Base-by-base conservation (phyloP, 2,113 vertebrate species). In the Pelobates fuscus region DNA sequence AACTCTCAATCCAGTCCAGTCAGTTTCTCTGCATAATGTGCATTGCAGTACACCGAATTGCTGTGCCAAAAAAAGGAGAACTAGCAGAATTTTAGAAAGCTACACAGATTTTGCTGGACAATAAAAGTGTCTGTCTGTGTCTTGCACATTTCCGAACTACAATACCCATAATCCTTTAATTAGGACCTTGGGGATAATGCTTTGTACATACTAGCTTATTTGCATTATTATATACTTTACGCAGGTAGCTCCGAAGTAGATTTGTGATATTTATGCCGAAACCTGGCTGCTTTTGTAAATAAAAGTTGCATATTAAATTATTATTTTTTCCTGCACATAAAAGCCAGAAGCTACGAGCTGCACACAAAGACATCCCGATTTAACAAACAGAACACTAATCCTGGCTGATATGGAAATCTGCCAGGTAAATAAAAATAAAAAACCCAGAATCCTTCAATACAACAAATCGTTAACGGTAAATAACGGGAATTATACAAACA, bases 321-420 rank as follows among this genome's bases (percentile, higher is more conserved):
- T 0, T 32, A 54, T 69, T 8, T 12, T 32, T 2, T 30, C 15
- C 44, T 46, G 30, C 15, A 52, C 29, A 52, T 23, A 37, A 54
- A 2, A 23, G 67, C 67, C 67, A 29, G 49, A 18, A 69, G 67
- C 67, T 55, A 21, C 11, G 21, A 69, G 26, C 44, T 8, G 46
- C 26, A 44, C 66, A 37, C 3, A 18, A 57, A 69, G 49, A 69
- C 67, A 30, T 55, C 24, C 46, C 14, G 26, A 68, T 46, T 68
- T 55, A 57, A 37, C 66, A 67, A 55, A 26, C 21, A 57, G 44
- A 18, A 69, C 23, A 20, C 29, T 69, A 69, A 69, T 69, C 67
- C 29, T 4, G 25, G 27, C 27, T 69, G 46, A 69, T 57, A 69
- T 24, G 26, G 46, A 24, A 55, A 49, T 69, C 67, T 44, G 26